Base-by-base conservation (phyloP, 1,140 invertebrate genomes). In the Anagrus nilaparvatae region DNA sequence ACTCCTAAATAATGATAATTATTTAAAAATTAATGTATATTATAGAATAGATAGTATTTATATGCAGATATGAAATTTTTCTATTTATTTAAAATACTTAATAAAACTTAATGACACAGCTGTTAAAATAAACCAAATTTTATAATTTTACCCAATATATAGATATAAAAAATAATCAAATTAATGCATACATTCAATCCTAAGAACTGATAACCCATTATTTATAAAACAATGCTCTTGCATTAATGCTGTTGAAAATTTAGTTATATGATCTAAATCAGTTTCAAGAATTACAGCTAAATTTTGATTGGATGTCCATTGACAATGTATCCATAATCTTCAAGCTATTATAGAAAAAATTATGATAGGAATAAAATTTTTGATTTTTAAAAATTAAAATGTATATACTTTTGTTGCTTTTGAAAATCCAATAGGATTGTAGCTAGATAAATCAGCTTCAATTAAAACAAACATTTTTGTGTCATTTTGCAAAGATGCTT, bases 281-380 rank as follows among this genome's bases (percentile, higher is more conserved):
- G 76, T 76, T 53, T 77, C 75, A 36, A 82, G 50, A 45, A 82
- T 69, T 20, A 79, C 54, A 27, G 72, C 72, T 47, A 82, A 73
- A 55, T 67, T 65, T 53, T 75, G 71, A 37, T 71, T 66, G 12
- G 70, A 68, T 40, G 71, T 77, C 79, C 79, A 82, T 78, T 75
- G 31, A 75, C 61, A 27, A 75, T 68, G 52, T 72, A 65, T 46
- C 79, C 79, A 53, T 75, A 81, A 53, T 78, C 70, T 60, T 81
- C 78, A 30, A 82, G 61, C 76, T 81, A 50, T 13, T 56, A 57
- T 18, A 17, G 33, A 37, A 44, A 23, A 4, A 31, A 35, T 16
- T 43, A 40, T 35, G 42, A 13, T 40, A 19, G 6, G 25, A 32
- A 30, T 47, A 4, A 18, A 42, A 21, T 13, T 23, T 29, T 12